Percentiles rank a stretch among this genome's conserved stretches.
phyloP scores from a whole-genome alignment of 1,140 invertebrate species.

The Yoshiicerus persimilis region DNA sequence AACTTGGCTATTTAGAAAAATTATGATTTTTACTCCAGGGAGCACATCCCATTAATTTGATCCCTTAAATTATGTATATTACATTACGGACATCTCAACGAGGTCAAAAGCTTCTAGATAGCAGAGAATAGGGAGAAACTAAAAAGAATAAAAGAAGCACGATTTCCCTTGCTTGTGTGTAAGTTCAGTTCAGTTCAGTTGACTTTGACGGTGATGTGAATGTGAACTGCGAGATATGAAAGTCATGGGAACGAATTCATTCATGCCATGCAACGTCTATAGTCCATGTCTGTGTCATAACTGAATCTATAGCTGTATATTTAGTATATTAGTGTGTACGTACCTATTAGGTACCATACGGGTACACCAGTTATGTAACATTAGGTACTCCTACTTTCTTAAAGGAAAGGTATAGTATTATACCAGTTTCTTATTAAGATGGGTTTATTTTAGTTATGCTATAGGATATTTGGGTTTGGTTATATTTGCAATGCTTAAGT shows the following conservation, averaged over 20 bases:
- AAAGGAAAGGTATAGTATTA: too few relatives aligned
- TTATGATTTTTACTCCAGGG: constrained; percentile 14
- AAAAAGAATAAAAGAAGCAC: constrained; percentile 15
- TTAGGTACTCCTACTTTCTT: too few relatives aligned
- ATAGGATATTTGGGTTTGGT: neutral
- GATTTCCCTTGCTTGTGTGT: neutral
- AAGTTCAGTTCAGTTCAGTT: neutral
- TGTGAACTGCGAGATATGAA: constrained; percentile 8
- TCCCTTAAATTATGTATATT: constrained; percentile 23
- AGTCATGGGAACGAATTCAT: constrained; percentile 14
- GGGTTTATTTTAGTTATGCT: neutral
- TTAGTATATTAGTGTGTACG: neutral
- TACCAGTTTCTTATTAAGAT: too few relatives aligned
- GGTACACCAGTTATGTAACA: too few relatives aligned
- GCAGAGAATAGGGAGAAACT: neutral
- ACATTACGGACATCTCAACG: constrained; percentile 8
- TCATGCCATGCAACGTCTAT: neutral
- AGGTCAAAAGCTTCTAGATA: constrained; percentile 1
- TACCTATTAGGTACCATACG: too few relatives aligned
- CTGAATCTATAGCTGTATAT: neutral
- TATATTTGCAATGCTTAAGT: neutral
- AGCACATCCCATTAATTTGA: constrained; percentile 22
- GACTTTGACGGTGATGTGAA: constrained; percentile 11
- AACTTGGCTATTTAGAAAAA: constrained; percentile 18
- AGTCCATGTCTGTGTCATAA: neutral